Percentiles rank a stretch among this genome's conserved stretches.
These are phyloP conservation scores for Mystacornis crossleyi DNA, from an alignment of 2,113 vertebrate species.

Conservation along the genomic window DNA sequence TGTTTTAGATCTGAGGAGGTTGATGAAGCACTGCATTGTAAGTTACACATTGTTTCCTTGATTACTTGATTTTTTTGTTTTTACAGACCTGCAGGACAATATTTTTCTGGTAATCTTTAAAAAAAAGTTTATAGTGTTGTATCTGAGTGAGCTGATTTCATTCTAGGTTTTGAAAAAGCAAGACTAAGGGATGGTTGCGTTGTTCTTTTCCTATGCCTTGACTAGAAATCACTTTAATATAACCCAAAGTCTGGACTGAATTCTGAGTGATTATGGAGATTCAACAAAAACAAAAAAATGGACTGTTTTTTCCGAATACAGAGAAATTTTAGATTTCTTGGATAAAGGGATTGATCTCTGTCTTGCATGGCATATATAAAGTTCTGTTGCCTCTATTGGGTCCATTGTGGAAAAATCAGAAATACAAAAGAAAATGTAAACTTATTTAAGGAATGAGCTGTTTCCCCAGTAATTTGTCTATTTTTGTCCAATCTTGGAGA, in stretches of 20 bases:
- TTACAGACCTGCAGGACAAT: neutral
- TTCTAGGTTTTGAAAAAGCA: neutral
- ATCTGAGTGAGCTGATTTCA: rapidly evolving
- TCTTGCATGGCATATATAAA: neutral
- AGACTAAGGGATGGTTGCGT: neutral
- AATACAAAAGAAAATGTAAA: neutral
- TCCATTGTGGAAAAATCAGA: neutral
- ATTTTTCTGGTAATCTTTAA: neutral
- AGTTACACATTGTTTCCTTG: neutral
- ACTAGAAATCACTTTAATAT: neutral
- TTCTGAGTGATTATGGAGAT: neutral
- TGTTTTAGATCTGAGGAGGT: neutral
- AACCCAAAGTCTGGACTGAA: neutral
- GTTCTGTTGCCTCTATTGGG: neutral
- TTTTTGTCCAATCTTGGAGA: neutral
- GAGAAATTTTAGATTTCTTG: neutral
- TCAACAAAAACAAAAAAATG: neutral
- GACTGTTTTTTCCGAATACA: neutral
- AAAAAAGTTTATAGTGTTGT: neutral
- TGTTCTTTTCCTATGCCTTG: neutral
- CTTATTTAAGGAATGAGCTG: neutral
- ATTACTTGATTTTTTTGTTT: neutral
- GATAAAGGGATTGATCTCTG: neutral
- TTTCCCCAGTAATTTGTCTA: neutral
- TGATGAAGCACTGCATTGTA: neutral